Evolutionary conservation across 2,113 vertebrate genomes (phyloP).

Genomic region (Pituophis catenifer): DNA sequence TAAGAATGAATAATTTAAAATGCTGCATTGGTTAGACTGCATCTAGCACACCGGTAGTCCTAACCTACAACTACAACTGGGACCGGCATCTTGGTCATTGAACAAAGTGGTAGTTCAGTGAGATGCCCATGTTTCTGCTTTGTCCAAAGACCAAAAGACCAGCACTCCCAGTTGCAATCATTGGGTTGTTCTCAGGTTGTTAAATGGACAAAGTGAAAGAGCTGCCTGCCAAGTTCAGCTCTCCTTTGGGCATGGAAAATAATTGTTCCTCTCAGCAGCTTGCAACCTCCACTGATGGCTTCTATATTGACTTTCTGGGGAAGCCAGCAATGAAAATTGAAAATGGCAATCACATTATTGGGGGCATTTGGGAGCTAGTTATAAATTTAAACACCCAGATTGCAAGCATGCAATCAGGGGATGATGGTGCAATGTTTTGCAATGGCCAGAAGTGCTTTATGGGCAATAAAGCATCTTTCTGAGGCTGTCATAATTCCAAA

Average conservation of each 20-base stretch:
- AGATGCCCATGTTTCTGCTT: neutral
- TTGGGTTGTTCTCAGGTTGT: neutral
- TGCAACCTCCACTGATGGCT: neutral
- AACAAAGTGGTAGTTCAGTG: neutral
- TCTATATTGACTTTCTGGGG: neutral
- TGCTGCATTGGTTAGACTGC: neutral
- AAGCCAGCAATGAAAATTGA: neutral
- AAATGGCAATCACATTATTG: neutral
- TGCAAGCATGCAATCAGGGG: neutral
- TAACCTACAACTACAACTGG: neutral
- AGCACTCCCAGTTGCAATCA: neutral
- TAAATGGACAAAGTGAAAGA: neutral
- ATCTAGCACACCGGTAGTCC: neutral
- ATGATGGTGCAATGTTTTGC: neutral
- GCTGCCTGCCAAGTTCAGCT: neutral
- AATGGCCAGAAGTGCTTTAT: neutral
- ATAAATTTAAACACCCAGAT: neutral
- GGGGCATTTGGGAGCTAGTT: neutral
- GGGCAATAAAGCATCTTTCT: neutral
- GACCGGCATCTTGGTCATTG: neutral
- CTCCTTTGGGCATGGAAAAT: neutral
- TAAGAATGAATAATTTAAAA: neutral
- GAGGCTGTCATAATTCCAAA: neutral
- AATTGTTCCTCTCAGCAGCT: neutral
- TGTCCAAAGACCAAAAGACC: neutral